These are phyloP conservation scores for Eurypyga helias DNA, from an alignment of 2,113 vertebrate genomes.

Conservation along the genomic window DNA sequence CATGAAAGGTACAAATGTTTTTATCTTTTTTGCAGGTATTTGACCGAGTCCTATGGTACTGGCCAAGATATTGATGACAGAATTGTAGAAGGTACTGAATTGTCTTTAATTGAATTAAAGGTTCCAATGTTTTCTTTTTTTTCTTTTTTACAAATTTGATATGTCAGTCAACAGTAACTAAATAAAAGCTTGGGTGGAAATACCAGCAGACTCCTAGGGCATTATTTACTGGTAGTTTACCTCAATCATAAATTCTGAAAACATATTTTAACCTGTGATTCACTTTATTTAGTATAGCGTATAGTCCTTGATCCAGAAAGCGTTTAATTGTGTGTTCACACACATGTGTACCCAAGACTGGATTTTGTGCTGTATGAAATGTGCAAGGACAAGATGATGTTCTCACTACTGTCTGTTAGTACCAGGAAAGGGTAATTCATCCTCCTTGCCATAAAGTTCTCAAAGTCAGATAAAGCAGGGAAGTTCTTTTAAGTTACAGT, in stretches of 20 bases:
- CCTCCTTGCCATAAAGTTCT: background rate
- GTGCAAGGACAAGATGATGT: background rate
- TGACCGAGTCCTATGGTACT: slow-evolving; percentile 93
- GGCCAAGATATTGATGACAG: slow-evolving; percentile 97
- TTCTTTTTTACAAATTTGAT: background rate
- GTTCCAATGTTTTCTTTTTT: background rate
- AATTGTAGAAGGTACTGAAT: slow-evolving; percentile 92
- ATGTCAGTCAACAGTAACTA: background rate
- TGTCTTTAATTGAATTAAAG: background rate
- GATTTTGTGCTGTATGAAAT: background rate
- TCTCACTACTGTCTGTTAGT: background rate
- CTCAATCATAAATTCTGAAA: background rate
- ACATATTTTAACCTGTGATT: background rate
- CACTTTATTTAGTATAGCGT: background rate
- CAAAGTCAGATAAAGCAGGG: background rate
- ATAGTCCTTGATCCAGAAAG: background rate
- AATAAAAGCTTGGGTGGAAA: background rate
- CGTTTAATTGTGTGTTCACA: background rate
- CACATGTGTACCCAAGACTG: background rate
- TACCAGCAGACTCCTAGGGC: background rate
- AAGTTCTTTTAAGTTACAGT: background rate
- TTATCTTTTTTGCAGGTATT: slow-evolving; percentile 80
- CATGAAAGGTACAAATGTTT: background rate
- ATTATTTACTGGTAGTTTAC: background rate
- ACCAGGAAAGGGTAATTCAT: background rate